Conservation (phyloP, 2,113 vertebrate genomes). For the Sturnus vulgaris region DNA sequence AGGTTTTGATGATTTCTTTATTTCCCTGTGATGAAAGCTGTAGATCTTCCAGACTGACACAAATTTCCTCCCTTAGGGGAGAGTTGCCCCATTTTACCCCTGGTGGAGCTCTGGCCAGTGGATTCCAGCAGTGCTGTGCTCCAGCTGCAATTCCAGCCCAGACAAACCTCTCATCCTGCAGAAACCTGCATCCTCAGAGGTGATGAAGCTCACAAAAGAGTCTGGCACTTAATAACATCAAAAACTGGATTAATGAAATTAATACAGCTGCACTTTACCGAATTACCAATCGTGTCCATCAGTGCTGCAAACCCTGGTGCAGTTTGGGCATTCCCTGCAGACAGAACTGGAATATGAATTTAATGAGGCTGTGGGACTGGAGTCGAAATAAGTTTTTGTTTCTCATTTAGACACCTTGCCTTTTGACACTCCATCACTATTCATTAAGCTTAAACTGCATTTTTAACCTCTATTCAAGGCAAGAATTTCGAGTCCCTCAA, state of each 20-base stretch:
- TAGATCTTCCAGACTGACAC: background rate
- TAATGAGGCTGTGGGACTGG: background rate
- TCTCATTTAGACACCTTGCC: background rate
- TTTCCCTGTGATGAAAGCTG: background rate
- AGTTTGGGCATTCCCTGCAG: background rate
- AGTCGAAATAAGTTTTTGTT: background rate
- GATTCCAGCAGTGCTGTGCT: background rate
- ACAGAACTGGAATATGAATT: background rate
- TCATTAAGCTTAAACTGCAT: constrained; percentile 13
- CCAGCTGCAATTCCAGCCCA: background rate
- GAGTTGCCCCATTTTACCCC: background rate
- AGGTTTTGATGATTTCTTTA: background rate
- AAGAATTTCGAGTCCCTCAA: background rate
- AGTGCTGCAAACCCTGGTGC: background rate
- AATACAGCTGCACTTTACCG: background rate
- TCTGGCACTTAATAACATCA: background rate
- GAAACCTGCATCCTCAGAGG: background rate
- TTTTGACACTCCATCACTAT: background rate
- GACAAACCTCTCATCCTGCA: background rate
- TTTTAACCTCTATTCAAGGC: constrained; percentile 17
- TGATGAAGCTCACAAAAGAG: background rate
- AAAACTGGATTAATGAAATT: background rate
- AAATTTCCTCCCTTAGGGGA: background rate
- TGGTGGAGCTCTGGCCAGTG: background rate
- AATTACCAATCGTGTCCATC: rapidly evolving